Evolutionary conservation across 1,140 invertebrate species (phyloP), one percentile per base, ranked within the genome.

Genomic region (Delia radicum): DNA sequence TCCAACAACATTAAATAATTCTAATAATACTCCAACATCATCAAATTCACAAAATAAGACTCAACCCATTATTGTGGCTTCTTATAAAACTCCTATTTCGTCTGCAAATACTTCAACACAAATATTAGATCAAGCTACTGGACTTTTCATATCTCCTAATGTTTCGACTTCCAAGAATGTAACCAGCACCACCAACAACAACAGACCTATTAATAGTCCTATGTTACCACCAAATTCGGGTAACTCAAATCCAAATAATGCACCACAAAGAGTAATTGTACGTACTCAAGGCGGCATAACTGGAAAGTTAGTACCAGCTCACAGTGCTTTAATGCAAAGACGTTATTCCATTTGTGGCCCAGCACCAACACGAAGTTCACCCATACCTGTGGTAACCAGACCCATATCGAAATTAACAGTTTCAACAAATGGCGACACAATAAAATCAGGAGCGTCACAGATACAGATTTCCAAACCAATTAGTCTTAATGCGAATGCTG

Each of bases 391-490:
- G n/a, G n/a, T n/a, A n/a, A n/a, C n/a, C n/a, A n/a, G n/a, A n/a
- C n/a, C n/a, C n/a, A n/a, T n/a, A n/a, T n/a, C n/a, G n/a, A n/a
- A n/a, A n/a, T n/a, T n/a, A n/a, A n/a, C n/a, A n/a, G n/a, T n/a
- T n/a, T n/a, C n/a, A n/a, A n/a, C n/a, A n/a, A n/a, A n/a, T n/a
- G n/a, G n/a, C n/a, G n/a, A n/a, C n/a, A n/a, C n/a, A n/a, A n/a
- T n/a, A n/a, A n/a, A n/a, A n/a, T n/a, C n/a, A n/a, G n/a, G n/a
- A n/a, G n/a, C n/a, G 12, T 42, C 24, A 72, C 69, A 37, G 24
- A 72, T 72, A 72, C 37, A 72, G 42, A 72, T 37, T 31, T 72
- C 37, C 21, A 29, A 65, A 18, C 62, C 62, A 10, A 29, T 65
- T 10, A 65, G 62, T 15, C 27, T 65, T n/a, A 65, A 65, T n/a